A percentile compares a stretch with the other conserved stretches of the same genome.
phyloP scores from a whole-genome alignment of 2,113 vertebrate species.

The Ochotona curzoniae region DNA sequence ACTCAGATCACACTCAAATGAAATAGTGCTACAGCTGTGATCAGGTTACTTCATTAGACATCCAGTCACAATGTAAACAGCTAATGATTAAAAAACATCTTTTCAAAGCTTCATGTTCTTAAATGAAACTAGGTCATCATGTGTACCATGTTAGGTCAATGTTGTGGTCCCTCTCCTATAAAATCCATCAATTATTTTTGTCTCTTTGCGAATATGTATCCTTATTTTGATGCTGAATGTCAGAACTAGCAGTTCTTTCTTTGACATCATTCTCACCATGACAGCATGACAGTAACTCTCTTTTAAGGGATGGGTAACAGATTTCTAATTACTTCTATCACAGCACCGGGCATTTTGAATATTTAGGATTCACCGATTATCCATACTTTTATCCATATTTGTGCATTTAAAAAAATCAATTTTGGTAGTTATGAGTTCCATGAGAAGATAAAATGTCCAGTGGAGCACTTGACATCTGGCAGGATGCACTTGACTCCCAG shows the following conservation, averaged over 20 bases:
- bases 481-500: not conserved
- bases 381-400: not conserved
- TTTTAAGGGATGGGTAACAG: constrained; percentile 3
- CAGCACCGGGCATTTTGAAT: not conserved
- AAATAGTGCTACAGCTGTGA: constrained; percentile 59
- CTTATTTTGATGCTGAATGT: constrained; percentile 50
- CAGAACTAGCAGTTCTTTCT: constrained; percentile 53
- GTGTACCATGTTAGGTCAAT: constrained; percentile 56
- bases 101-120: constrained; percentile 56
- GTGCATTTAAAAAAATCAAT: not conserved
- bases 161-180: constrained; percentile 31
- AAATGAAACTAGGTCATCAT: constrained; percentile 64
- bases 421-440: constrained; percentile 7
- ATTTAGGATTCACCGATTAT: constrained; percentile 29
- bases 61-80: constrained; percentile 65
- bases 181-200: constrained; percentile 24
- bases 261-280: not conserved
- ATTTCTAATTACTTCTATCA: constrained; percentile 45
- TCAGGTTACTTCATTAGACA: constrained; percentile 64
- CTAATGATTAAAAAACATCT: constrained; percentile 64
- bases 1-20: constrained; percentile 47
- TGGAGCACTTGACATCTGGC: not conserved
- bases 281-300: constrained; percentile 17
- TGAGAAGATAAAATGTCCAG: not conserved
- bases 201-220: constrained; percentile 49